phyloP scores from a whole-genome alignment of 2,888 invertebrate species.

The Periphyllus acericola region DNA sequence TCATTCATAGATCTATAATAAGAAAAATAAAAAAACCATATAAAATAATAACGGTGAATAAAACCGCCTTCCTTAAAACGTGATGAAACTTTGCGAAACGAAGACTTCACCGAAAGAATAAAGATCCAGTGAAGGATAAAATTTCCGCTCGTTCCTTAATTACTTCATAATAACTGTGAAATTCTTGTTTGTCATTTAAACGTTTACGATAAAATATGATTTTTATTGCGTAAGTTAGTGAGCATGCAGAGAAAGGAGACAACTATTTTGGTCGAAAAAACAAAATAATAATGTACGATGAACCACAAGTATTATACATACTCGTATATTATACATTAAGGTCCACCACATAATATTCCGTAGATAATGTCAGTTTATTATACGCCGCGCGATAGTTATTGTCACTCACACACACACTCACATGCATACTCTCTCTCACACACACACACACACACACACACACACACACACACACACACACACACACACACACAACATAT shows the following conservation, averaged over 20 bases:
- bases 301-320: not conserved
- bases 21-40: not conserved
- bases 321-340: not conserved
- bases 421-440: no score
- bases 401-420: no score
- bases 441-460: not conserved
- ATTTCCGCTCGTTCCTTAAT: conserved; percentile 34
- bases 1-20: conserved; percentile 8
- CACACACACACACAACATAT: not conserved
- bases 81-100: conserved; percentile 22
- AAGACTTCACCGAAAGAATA: not conserved
- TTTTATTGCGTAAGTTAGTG: conserved; percentile 4
- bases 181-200: conserved; percentile 2
- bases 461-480: not conserved
- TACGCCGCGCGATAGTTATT: not conserved
- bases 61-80: not conserved
- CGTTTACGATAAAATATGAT: conserved; percentile 26
- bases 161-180: conserved; percentile 35
- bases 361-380: not conserved
- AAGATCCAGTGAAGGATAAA: not conserved
- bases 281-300: not conserved
- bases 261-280: conserved; percentile 12
- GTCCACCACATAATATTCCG: not conserved
- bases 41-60: conserved; percentile 1
- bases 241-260: conserved; percentile 13